These are phyloP conservation scores for Solenodon paradoxus DNA, from an alignment of 2,113 vertebrate species.

Conservation along the genomic window DNA sequence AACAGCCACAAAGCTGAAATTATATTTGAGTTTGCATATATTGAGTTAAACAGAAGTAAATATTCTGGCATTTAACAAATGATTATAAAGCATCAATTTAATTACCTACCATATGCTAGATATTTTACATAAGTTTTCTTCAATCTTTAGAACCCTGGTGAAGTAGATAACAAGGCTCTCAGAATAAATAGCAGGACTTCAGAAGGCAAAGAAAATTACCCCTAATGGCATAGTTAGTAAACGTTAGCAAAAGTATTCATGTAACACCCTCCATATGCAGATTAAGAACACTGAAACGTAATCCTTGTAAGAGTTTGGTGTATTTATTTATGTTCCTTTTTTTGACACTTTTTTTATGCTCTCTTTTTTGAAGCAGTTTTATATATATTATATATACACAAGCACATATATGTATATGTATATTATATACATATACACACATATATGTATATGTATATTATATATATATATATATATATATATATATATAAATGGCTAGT, in stretches of 20 bases:
- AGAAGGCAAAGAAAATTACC: background rate
- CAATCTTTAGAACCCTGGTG: background rate
- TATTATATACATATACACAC: no score
- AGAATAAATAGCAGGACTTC: background rate
- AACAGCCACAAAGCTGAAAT: background rate
- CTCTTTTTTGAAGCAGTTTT: background rate
- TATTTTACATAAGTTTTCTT: background rate
- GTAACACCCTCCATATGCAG: background rate
- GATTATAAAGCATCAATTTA: background rate
- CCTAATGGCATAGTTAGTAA: background rate
- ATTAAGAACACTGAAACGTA: background rate
- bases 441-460: no score
- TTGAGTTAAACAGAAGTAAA: conserved; percentile 19
- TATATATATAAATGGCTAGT: no score
- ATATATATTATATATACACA: no score
- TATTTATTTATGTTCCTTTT: background rate
- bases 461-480: no score
- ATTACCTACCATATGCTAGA: background rate
- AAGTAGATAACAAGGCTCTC: background rate
- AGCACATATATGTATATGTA: no score
- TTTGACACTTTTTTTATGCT: background rate
- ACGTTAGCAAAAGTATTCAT: background rate
- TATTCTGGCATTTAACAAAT: background rate
- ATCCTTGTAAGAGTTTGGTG: background rate
- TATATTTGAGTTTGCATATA: background rate